Percentiles rank a stretch among this genome's conserved stretches.
Evolutionary conservation across 2,888 invertebrate species (phyloP).

Genomic region (Patella pellucida): DNA sequence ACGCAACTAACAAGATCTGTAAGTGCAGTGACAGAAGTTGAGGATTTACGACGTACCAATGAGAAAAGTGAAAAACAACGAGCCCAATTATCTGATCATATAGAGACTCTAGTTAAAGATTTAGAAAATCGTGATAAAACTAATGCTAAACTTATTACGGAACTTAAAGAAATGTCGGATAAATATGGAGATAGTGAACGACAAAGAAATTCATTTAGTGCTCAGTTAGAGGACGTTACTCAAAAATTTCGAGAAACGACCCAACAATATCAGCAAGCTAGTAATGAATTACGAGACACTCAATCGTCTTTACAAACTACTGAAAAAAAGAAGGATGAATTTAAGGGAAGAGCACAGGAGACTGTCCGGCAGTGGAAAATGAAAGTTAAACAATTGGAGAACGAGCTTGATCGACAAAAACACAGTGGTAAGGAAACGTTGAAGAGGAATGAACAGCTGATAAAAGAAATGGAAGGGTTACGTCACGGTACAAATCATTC

Average conservation of each 20-base stretch:
- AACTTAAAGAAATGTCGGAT: slow-evolving; percentile 61
- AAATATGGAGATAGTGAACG: slow-evolving; percentile 60
- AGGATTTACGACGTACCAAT: slow-evolving; percentile 54
- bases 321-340: slow-evolving; percentile 64
- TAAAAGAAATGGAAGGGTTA: slow-evolving; percentile 63
- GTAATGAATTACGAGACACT: slow-evolving; percentile 54
- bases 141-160: slow-evolving; percentile 58
- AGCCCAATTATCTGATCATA: slow-evolving; percentile 66
- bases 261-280: slow-evolving; percentile 56
- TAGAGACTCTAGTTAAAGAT: slow-evolving; percentile 66
- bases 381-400: slow-evolving; percentile 66
- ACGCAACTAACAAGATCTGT: slow-evolving; percentile 57
- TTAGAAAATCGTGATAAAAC: slow-evolving; percentile 60
- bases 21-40: slow-evolving; percentile 58
- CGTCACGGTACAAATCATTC: slow-evolving; percentile 53
- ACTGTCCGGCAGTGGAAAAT: slow-evolving; percentile 69
- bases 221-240: slow-evolving; percentile 60
- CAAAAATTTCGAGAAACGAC: slow-evolving; percentile 53
- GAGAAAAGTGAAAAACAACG: slow-evolving; percentile 66
- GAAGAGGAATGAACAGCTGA: slow-evolving; percentile 64
- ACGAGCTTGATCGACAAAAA: slow-evolving; percentile 63
- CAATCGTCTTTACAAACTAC: slow-evolving; percentile 56
- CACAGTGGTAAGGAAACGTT: slow-evolving; percentile 59
- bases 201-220: slow-evolving; percentile 50
- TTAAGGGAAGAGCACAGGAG: slow-evolving; percentile 66